Evolutionary conservation across 37 sponge, comb jelly and placozoan species (phyloP), one percentile per base, ranked within the genome.

Genomic region (Cladorhizidae sp.): DNA sequence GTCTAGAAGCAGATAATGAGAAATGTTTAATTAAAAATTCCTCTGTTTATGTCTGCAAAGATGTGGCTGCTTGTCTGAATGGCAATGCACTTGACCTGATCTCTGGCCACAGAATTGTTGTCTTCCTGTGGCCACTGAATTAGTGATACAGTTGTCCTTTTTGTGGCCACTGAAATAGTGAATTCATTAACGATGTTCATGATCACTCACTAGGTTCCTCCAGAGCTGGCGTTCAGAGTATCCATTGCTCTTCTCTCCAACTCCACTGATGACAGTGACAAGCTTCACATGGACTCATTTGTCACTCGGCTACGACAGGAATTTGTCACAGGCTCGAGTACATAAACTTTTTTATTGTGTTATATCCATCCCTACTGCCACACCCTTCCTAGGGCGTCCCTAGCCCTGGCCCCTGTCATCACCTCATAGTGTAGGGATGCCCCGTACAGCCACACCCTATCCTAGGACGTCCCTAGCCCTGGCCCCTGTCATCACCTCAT

Each of bases 261-360:
- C 9, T 74, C 74, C 25, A 23, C 2, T 50, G 57, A 20, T 20
- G 58, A 0, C 15, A 20, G 35, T 39, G 42, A 31, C 36, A 31
- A 11, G 1, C 59, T 26, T 25, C 7, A 11, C 18, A 31, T 57
- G 57, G n/a, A 45, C 2, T 56, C 57, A n/a, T 21, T 80, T 7
- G 58, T 80, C 12, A 7, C 57, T n/a, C 70, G 72, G 12, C 49
- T 81, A 2, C 50, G 43, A 45, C 29, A 41, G 26, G 82, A 81
- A 58, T 64, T 81, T 2, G 57, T 51, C 58, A 39, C 25, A 21
- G 38, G 68, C 40, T 67, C 80, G 38, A 69, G 80, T 71, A 41
- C n/a, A n/a, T n/a, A n/a, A n/a, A n/a, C n/a, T n/a, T n/a, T n/a
- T n/a, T n/a, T n/a, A n/a, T n/a, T n/a, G n/a, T n/a, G n/a, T n/a